These are phyloP conservation scores for Oophaga sylvatica DNA, from an alignment of 2,797 vertebrate species.

Conservation along the genomic window DNA sequence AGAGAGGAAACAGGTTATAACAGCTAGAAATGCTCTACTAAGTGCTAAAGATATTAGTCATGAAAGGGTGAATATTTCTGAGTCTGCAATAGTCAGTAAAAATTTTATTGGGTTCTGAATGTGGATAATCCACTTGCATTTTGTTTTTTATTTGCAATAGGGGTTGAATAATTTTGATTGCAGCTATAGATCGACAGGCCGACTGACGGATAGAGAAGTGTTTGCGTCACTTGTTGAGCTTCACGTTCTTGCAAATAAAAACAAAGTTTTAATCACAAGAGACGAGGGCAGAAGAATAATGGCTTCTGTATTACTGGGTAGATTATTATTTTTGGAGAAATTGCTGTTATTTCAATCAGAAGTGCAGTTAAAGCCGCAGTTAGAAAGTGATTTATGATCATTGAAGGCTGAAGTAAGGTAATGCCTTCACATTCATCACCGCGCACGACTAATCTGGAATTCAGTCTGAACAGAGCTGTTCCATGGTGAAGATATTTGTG, in stretches of 20 bases:
- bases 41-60: too few species aligned
- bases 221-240: not conserved
- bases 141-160: too few species aligned
- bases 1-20: too few species aligned
- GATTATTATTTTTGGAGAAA: conserved; percentile 42
- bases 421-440: conserved; percentile 24
- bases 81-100: too few species aligned
- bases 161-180: too few species aligned
- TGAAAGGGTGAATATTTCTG: too few species aligned
- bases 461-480: not conserved
- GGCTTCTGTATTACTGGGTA: not conserved
- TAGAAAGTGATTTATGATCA: conserved; percentile 41
- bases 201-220: not conserved
- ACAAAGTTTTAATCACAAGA: conserved; percentile 24
- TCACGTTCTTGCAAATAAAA: conserved; percentile 14
- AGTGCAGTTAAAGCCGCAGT: conserved; percentile 1
- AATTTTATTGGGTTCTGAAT: too few species aligned
- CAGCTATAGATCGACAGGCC: not conserved
- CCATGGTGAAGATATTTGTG: not conserved
- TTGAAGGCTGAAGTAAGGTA: conserved; percentile 5
- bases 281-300: not conserved
- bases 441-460: not conserved
- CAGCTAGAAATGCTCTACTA: too few species aligned
- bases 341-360: conserved; percentile 51
- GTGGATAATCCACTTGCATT: too few species aligned